phyloP scores from a whole-genome alignment of 2,113 vertebrate genomes.

The Pituophis catenifer region DNA sequence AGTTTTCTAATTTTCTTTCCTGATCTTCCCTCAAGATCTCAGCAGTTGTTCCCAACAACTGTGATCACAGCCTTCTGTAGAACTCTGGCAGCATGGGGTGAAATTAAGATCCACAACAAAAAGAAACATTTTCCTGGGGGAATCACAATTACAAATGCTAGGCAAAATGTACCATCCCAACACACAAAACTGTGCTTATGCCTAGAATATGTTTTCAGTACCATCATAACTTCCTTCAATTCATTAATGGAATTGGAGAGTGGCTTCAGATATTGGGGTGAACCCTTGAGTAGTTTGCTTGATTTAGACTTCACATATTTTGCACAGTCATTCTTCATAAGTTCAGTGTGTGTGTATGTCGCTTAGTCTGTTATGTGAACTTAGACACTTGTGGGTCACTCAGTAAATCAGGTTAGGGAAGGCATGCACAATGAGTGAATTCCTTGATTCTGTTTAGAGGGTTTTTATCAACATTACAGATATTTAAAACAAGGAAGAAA shows the following conservation, averaged over 20 bases:
- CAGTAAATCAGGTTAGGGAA: not conserved
- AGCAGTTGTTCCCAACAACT: conserved; percentile 52
- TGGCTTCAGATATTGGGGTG: not conserved
- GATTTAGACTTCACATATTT: not conserved
- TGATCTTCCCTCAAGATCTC: conserved; percentile 12
- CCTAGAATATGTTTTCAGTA: not conserved
- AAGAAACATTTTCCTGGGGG: conserved; percentile 38
- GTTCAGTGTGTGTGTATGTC: not conserved
- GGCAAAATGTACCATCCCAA: not conserved
- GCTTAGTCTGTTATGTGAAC: not conserved
- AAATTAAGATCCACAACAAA: conserved; percentile 35
- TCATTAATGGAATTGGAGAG: not conserved
- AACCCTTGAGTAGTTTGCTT: not conserved
- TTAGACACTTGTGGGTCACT: not conserved
- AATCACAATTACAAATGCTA: conserved; percentile 14
- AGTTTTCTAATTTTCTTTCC: not conserved
- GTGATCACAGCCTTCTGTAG: conserved; percentile 29
- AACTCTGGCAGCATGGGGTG: conserved; percentile 25
- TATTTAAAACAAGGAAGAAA: not conserved
- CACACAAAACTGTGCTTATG: not conserved
- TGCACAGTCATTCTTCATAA: not conserved
- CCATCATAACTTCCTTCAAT: too few species aligned
- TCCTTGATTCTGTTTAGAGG: not conserved
- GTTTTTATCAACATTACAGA: too few species aligned
- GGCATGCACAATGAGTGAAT: not conserved